Evolutionary conservation across 2,888 invertebrate genomes (phyloP).

Genomic region (Latrodectus hesperus): DNA sequence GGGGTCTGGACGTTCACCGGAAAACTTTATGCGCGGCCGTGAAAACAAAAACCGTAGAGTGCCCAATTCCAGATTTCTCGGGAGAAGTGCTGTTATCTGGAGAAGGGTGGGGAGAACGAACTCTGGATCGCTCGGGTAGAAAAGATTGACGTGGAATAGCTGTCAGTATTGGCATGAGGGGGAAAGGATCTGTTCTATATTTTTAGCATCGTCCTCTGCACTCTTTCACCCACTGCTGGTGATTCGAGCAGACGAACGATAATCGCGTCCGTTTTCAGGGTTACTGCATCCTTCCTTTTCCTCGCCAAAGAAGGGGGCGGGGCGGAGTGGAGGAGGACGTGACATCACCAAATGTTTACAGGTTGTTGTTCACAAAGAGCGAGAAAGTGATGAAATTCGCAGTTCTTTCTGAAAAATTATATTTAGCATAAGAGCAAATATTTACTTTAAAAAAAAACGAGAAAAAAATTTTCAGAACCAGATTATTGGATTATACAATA

Average conservation of each 20-base stretch:
- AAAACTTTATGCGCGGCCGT: too few species aligned
- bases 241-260: constrained; percentile 60
- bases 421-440: too few species aligned
- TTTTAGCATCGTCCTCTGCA: constrained; percentile 35
- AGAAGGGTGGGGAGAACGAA: too few species aligned
- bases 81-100: too few species aligned
- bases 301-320: constrained; percentile 29
- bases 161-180: constrained; percentile 19
- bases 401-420: background rate
- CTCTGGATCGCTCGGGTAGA: too few species aligned
- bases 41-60: too few species aligned
- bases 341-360: constrained; percentile 46
- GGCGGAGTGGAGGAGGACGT: background rate
- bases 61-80: too few species aligned
- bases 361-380: constrained; percentile 30
- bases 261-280: constrained; percentile 57
- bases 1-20: too few species aligned
- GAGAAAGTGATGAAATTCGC: background rate
- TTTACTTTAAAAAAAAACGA: too few species aligned
- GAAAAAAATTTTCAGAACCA: too few species aligned
- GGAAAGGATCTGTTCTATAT: constrained; percentile 34
- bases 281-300: constrained; percentile 35
- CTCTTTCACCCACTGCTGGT: constrained; percentile 45
- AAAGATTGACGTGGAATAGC: background rate
- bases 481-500: too few species aligned